Evolutionary conservation across 1,140 invertebrate genomes (phyloP).

Genomic region (Danaus plexippus): DNA sequence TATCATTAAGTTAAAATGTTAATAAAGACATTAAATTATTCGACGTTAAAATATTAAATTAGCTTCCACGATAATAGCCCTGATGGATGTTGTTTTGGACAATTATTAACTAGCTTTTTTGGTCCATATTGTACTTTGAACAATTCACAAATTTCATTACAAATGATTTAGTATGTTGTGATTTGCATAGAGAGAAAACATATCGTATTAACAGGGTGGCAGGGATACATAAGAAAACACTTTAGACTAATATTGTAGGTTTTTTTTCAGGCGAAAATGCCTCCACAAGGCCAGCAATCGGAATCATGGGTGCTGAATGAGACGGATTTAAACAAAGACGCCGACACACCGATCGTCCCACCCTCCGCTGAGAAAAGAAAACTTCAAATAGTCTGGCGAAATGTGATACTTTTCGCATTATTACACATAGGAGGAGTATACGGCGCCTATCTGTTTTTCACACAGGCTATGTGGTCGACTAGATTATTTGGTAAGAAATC

Average conservation of each 20-base stretch:
- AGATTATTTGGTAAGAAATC: slow-evolving; percentile 75
- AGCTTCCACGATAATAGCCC: background rate
- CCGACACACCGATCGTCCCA: slow-evolving; percentile 22
- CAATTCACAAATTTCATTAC: no score
- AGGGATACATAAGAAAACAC: no score
- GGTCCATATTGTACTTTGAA: no score
- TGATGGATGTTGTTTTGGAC: no score
- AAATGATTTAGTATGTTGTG: no score
- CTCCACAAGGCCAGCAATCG: slow-evolving; percentile 43
- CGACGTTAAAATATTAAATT: slow-evolving; percentile 1
- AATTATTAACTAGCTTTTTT: background rate
- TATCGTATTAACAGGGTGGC: no score
- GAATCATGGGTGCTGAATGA: slow-evolving; percentile 46
- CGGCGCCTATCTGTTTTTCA: slow-evolving; percentile 78
- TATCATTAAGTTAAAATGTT: background rate
- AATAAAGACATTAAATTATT: slow-evolving; percentile 3
- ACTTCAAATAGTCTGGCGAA: slow-evolving; percentile 83
- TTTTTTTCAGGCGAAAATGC: slow-evolving; percentile 40
- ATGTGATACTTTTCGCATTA: slow-evolving; percentile 79
- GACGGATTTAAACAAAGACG: slow-evolving; percentile 35
- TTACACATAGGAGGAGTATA: slow-evolving; percentile 83
- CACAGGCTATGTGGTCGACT: slow-evolving; percentile 77
- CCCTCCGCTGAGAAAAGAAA: slow-evolving; percentile 55
- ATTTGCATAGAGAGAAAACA: no score
- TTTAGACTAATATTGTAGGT: background rate